Conservation (phyloP, 1,140 invertebrate genomes). For the Leptinotarsa undecemlineata region DNA sequence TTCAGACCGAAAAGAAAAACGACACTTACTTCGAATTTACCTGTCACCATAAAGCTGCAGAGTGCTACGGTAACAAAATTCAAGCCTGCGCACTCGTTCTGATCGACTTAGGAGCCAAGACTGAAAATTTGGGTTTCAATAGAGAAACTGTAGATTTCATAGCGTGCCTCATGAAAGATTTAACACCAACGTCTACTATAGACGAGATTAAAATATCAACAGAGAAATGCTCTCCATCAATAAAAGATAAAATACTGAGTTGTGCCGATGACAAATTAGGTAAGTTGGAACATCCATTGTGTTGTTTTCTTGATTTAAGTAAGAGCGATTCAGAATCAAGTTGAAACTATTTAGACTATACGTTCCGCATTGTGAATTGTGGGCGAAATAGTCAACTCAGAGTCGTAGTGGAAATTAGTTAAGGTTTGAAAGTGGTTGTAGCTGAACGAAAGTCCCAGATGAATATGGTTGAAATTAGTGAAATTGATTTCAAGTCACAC, state of each 20-base stretch:
- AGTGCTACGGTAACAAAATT: slow-evolving; percentile 75
- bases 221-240: background rate
- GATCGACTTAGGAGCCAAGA: slow-evolving; percentile 51
- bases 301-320: no score
- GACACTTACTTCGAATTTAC: slow-evolving; percentile 58
- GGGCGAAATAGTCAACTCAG: no score
- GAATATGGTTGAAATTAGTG: no score
- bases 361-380: no score
- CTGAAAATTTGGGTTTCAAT: slow-evolving; percentile 28
- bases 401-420: no score
- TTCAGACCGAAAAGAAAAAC: background rate
- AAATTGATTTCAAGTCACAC: no score
- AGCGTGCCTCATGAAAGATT: slow-evolving; percentile 57
- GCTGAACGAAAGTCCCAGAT: no score
- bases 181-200: slow-evolving; percentile 37
- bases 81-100: slow-evolving; percentile 65
- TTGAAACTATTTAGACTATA: no score
- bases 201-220: background rate
- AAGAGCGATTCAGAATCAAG: no score
- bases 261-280: background rate
- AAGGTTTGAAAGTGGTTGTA: no score
- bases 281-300: background rate
- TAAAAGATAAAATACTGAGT: background rate
- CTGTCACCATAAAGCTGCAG: slow-evolving; percentile 75
- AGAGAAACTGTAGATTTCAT: slow-evolving; percentile 53